Evolutionary conservation across 2,888 invertebrate species (phyloP).

Genomic region (Adineta ricciae): DNA sequence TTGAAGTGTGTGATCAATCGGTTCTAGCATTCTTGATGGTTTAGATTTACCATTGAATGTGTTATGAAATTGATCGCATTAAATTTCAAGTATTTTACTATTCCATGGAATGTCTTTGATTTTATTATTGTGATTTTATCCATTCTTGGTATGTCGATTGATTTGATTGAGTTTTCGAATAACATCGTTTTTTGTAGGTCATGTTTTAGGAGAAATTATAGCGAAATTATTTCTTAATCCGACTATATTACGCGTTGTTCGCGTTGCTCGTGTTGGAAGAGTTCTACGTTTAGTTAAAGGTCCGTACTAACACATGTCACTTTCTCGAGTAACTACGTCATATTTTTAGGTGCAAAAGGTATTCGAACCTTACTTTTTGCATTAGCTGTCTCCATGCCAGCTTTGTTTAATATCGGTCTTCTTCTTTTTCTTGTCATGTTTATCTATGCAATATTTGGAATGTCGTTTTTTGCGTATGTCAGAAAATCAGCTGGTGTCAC

Average conservation of each 20-base stretch:
- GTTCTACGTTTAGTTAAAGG: constrained; percentile 89
- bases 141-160: constrained; percentile 69
- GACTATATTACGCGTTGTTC: constrained; percentile 87
- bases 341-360: constrained; percentile 69
- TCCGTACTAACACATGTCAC: too few species aligned
- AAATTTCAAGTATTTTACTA: constrained; percentile 94
- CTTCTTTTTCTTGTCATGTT: constrained; percentile 96
- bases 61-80: constrained; percentile 92
- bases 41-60: constrained; percentile 82
- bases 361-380: constrained; percentile 92
- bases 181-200: neutral
- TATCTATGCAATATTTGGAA: constrained; percentile 97
- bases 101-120: constrained; percentile 99
- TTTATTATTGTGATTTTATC: constrained; percentile 96
- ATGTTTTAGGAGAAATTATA: neutral
- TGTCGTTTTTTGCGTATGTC: constrained; percentile 98
- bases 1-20: too few species aligned
- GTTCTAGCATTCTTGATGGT: neutral
- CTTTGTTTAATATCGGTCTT: constrained; percentile 94
- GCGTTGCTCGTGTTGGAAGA: constrained; percentile 94
- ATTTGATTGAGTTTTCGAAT: too few species aligned
- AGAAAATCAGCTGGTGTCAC: constrained; percentile 85
- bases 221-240: constrained; percentile 58
- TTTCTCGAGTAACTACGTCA: too few species aligned
- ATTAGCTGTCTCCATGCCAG: constrained; percentile 93